These are phyloP conservation scores for Lithophane socia DNA, from an alignment of 2,888 invertebrate genomes.

Conservation along the genomic window DNA sequence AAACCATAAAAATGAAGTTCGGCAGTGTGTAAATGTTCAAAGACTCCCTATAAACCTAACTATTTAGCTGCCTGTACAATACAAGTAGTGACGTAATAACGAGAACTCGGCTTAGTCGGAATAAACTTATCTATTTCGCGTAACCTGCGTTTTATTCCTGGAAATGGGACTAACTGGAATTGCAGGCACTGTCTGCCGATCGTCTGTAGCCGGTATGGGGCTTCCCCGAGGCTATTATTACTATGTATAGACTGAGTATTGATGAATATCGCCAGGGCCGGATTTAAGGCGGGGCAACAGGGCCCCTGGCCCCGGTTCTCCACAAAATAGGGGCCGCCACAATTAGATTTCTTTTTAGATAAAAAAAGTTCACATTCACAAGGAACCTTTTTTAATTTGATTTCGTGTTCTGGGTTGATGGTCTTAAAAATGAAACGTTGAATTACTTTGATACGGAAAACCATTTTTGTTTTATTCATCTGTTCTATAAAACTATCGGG, in stretches of 20 bases:
- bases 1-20: background rate
- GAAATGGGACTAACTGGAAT: slow-evolving; percentile 24
- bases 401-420: no score
- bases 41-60: no score
- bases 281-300: no score
- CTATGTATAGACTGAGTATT: background rate
- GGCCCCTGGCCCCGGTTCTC: no score
- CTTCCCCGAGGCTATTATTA: slow-evolving; percentile 5
- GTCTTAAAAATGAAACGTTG: no score
- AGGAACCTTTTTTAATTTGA: no score
- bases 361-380: no score
- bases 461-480: no score
- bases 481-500: no score
- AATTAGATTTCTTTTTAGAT: no score
- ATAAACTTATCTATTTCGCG: slow-evolving; percentile 4
- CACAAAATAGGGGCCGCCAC: no score
- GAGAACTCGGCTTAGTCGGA: slow-evolving; percentile 5
- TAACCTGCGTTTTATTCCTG: slow-evolving; percentile 26
- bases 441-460: no score
- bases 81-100: background rate
- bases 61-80: background rate
- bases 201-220: slow-evolving; percentile 16
- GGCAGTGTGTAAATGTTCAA: background rate
- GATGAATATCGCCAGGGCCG: background rate
- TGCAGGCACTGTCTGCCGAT: slow-evolving; percentile 23